Conservation (phyloP, 1,140 invertebrate genomes). For the Drosophila nigrodunni region DNA sequence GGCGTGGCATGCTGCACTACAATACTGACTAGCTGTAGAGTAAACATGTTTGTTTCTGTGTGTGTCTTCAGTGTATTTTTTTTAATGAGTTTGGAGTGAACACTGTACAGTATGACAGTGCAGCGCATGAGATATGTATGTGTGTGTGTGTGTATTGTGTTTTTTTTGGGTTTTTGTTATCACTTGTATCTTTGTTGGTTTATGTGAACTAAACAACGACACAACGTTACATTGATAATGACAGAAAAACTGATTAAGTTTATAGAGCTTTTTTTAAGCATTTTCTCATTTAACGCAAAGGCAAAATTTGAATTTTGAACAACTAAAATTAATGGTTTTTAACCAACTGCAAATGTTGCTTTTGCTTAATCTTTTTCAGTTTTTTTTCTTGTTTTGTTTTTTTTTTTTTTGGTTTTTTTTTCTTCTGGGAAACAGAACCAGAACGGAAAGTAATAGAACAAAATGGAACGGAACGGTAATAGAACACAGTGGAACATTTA, state of each 20-base stretch:
- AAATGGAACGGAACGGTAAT: constrained; percentile 31
- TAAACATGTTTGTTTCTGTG: constrained; percentile 11
- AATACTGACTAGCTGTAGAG: constrained; percentile 9
- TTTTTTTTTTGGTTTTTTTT: constrained; percentile 2
- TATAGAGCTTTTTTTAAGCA: constrained; percentile 27
- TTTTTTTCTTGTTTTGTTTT: constrained; percentile 5
- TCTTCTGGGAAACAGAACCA: constrained; percentile 30
- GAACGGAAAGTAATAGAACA: constrained; percentile 41
- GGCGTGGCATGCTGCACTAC: constrained; percentile 34
- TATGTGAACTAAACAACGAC: constrained; percentile 77
- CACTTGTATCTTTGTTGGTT: constrained; percentile 48
- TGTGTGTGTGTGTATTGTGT: constrained; percentile 31
- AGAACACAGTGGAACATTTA: constrained; percentile 41
- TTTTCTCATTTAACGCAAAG: constrained; percentile 17
- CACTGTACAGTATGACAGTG: constrained; percentile 48
- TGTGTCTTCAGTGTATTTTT: constrained; percentile 29
- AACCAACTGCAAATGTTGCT: constrained; percentile 6
- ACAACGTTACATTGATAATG: constrained; percentile 76
- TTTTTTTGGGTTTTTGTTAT: neutral
- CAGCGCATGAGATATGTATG: constrained; percentile 34
- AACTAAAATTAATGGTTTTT: neutral
- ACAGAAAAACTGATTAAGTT: constrained; percentile 50
- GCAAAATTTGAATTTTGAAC: constrained; percentile 22
- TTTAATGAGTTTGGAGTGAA: constrained; percentile 13
- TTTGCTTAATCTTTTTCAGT: constrained; percentile 18